phyloP scores from a whole-genome alignment of 1,140 invertebrate genomes.

The Caenorhabditis inopinata region DNA sequence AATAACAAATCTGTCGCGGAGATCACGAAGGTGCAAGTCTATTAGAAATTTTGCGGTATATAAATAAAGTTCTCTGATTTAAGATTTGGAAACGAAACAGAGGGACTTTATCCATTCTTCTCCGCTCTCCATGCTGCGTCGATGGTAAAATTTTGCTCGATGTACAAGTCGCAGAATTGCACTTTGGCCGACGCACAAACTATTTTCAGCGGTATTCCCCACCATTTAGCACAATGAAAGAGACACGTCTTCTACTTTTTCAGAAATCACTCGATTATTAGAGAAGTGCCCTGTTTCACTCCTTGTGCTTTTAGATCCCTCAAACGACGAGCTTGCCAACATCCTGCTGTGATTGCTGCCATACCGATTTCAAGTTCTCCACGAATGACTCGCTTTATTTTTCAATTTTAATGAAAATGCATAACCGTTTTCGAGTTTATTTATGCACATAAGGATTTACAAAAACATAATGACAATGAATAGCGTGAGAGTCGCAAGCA shows the following conservation, averaged over 20 bases:
- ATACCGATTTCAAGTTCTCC: background rate
- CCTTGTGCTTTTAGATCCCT: background rate
- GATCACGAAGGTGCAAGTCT: no score
- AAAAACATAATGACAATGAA: background rate
- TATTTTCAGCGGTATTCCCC: constrained; percentile 22
- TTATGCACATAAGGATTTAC: background rate
- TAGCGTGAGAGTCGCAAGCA: background rate
- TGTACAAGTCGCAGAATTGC: constrained; percentile 9
- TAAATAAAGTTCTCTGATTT: no score
- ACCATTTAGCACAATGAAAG: no score
- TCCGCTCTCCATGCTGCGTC: background rate
- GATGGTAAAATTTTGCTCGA: background rate
- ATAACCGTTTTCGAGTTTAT: constrained; percentile 21
- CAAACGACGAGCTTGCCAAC: constrained; percentile 10
- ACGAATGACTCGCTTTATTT: no score
- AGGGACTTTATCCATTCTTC: constrained; percentile 10
- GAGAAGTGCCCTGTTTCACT: background rate
- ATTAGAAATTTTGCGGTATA: no score
- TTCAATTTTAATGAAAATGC: background rate
- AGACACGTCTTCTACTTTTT: background rate
- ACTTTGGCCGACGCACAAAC: background rate
- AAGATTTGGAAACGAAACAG: constrained; percentile 10
- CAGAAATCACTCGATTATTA: constrained; percentile 5
- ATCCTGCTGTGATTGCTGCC: constrained; percentile 23
- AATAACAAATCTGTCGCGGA: no score